phyloP scores from a whole-genome alignment of 2,888 invertebrate species.

The Leucozona laternaria region DNA sequence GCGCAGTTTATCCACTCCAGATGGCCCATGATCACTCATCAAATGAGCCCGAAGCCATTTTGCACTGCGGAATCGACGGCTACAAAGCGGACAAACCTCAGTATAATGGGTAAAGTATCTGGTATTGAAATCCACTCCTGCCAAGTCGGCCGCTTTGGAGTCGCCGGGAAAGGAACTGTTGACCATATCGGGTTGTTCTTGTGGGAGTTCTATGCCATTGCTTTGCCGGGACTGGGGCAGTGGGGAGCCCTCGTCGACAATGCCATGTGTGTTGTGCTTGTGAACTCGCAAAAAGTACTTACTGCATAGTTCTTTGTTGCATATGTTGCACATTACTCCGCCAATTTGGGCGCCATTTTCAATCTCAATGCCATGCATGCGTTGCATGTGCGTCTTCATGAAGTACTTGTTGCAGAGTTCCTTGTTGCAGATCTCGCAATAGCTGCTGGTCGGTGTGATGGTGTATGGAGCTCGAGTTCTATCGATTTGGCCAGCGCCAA shows the following conservation, averaged over 20 bases:
- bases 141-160: constrained; percentile 57
- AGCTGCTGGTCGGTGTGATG: constrained; percentile 90
- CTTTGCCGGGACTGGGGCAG: constrained; percentile 82
- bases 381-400: constrained; percentile 99
- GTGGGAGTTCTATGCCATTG: constrained; percentile 80
- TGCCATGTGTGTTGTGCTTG: constrained; percentile 98
- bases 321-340: constrained; percentile 98
- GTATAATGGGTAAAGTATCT: constrained; percentile 88
- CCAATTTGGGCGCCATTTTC: constrained; percentile 96
- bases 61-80: constrained; percentile 93
- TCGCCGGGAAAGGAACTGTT: constrained; percentile 56
- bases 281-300: constrained; percentile 99
- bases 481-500: constrained; percentile 70
- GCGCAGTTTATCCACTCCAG: constrained; percentile 83
- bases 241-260: constrained; percentile 92
- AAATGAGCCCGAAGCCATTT: constrained; percentile 95
- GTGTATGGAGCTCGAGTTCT: constrained; percentile 85
- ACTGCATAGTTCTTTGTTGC: constrained; percentile 98
- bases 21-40: constrained; percentile 92
- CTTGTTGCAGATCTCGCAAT: constrained; percentile 99
- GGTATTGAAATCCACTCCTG: constrained; percentile 85
- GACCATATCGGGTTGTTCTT: constrained; percentile 71
- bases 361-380: constrained; percentile 98
- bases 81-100: constrained; percentile 93
- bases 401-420: constrained; percentile 99